Evolutionary conservation across 2,113 vertebrate species (phyloP), one percentile per base, ranked within the genome.

Genomic region (Bambusicola thoracicus): DNA sequence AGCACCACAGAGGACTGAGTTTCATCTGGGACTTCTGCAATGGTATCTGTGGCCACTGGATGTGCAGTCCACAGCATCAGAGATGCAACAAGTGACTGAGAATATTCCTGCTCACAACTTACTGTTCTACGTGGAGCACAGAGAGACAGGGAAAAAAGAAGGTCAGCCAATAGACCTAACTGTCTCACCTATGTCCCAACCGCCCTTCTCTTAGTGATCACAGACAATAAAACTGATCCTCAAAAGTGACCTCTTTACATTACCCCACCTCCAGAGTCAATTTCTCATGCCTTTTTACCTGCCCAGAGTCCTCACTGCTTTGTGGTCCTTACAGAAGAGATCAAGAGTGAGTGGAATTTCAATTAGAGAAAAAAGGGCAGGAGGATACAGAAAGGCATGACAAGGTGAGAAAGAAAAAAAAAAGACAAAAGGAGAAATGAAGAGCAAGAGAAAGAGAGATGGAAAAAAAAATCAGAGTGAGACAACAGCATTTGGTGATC

Each of bases 321-420:
- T 90, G 69, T 81, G 53, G 89, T 87, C 84, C 53, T 85, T 82
- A 82, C 62, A 79, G 24, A 89, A 81, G 56, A 76, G 30, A 81
- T 61, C 44, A 75, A 81, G 62, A 96, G 53, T 92, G 92, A 92
- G 86, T 62, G 58, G 83, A 95, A 96, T 95, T 24, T 73, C 62
- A 96, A 79, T 68, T 67, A 79, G 84, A 81, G 62, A 65, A 86
- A 78, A 62, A 48, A 92, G 62, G 55, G 36, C 36, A 83, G 69
- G 40, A 93, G 48, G 53, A 80, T 6, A 93, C 11, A 17, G 77
- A 32, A 87, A 95, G 32, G 29, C 30, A 84, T 24, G 67, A 46
- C 78, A 91, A 92, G 49, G 85, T 76, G 77, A 86, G 24, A 29
- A 30, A 68, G n/a, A 48, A 34, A 20, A 16, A 40, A 76, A 86